Conservation (phyloP, 2,888 invertebrate species). For the Zygothrica quintamaculata region DNA sequence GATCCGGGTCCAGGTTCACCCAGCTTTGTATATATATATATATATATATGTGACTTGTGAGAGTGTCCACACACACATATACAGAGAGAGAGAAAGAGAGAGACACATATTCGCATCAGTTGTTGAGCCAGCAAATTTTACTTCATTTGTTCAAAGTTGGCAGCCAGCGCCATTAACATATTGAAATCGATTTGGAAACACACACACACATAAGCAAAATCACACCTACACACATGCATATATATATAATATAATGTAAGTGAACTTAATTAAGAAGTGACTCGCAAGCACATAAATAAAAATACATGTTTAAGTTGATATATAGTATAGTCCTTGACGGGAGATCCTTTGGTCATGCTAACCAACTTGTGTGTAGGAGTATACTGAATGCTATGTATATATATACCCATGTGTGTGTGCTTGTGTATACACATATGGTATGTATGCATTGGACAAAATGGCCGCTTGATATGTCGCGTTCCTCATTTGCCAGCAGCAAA, state of each 20-base stretch:
- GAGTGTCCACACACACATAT: constrained; percentile 50
- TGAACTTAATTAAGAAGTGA: constrained; percentile 47
- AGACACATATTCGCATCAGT: constrained; percentile 28
- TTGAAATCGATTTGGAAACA: constrained; percentile 70
- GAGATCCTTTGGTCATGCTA: constrained; percentile 40
- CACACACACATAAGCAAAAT: constrained; percentile 25
- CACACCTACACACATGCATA: not conserved
- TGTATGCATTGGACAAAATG: constrained; percentile 54
- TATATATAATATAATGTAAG: constrained; percentile 5
- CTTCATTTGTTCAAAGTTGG: constrained; percentile 67
- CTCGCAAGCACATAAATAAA: constrained; percentile 28
- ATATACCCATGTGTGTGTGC: constrained; percentile 1
- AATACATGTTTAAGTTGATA: constrained; percentile 1
- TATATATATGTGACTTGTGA: constrained; percentile 38
- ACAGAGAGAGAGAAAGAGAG: not conserved
- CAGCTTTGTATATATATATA: constrained; percentile 39
- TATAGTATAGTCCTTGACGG: constrained; percentile 2
- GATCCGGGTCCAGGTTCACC: constrained; percentile 42
- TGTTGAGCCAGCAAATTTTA: constrained; percentile 63
- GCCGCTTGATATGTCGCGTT: constrained; percentile 54
- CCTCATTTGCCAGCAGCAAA: constrained; percentile 73
- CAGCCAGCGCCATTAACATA: constrained; percentile 68
- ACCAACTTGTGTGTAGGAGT: constrained; percentile 1
- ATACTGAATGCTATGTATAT: not conserved
- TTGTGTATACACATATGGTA: constrained; percentile 9